Base-by-base conservation (phyloP, 2,113 vertebrate species). In the Rhabdomys dilectus region DNA sequence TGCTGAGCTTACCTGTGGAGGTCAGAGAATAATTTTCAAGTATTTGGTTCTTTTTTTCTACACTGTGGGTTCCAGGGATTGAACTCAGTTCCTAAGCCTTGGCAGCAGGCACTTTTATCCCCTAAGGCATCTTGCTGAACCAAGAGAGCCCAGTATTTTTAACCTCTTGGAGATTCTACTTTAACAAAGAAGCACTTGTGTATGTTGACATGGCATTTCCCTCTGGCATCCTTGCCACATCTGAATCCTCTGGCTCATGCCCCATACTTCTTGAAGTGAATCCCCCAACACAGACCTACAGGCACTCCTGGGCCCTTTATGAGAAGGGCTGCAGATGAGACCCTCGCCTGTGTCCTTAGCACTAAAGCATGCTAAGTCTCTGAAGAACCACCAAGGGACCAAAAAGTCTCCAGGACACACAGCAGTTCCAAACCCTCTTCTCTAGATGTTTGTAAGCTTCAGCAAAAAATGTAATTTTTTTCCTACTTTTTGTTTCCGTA, bases 121-220 rank as follows among this genome's bases (percentile, higher is more conserved):
- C 17, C 45, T 34, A 36, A 51, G 42, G 29, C 84, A 68, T 51
- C 84, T 66, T 11, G 5, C 62, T 36, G 31, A 26, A 45, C 84
- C 12, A n/a, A n/a, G 34, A 13, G 42, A 68, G 19, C 22, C 39
- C 21, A 70, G 31, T 7, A n/a, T 17, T 88, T 73, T n/a, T 53
- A 88, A 88, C 8, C 87, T 58, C 36, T n/a, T 56, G 51, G 89
- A 96, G 91, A 88, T 84, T 93, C 86, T 82, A n/a, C 66, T 45
- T 92, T 87, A 82, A 97, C n/a, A 58, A 75, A 88, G 62, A 76
- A 92, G 82, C 72, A 51, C 34, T 48, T 34, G 48, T 42, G 2
- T 60, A 58, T 34, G 31, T 64, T 58, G 64, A 88, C 13, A 45
- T 19, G 77, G 68, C 72, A 75, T 62, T 91, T 90, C 21, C 73